Evolutionary conservation across 1,140 invertebrate genomes (phyloP).

Genomic region (Saccostrea glomerata): DNA sequence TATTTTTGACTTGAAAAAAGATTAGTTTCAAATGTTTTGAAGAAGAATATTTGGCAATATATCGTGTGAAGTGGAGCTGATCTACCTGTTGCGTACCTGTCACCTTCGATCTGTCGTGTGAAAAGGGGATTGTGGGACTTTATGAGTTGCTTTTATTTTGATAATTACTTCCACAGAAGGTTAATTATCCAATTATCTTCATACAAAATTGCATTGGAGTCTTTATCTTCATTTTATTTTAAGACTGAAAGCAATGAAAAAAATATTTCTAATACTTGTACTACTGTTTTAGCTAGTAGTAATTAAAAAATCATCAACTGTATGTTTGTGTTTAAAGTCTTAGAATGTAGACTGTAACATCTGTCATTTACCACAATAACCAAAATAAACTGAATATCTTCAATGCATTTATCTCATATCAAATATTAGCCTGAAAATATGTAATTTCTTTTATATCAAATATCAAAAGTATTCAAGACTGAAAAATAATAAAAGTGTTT

Average conservation of each 20-base stretch:
- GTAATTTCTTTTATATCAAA: too few relatives aligned
- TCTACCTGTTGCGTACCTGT: background rate
- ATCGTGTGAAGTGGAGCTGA: constrained; percentile 5
- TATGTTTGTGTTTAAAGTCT: background rate
- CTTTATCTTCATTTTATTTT: background rate
- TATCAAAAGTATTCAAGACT: too few relatives aligned
- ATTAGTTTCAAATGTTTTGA: background rate
- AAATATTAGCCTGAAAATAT: background rate
- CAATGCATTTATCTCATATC: background rate
- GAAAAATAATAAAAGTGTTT: too few relatives aligned
- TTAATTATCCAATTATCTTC: background rate
- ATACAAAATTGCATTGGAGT: background rate
- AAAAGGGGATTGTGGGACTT: background rate
- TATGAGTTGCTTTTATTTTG: background rate
- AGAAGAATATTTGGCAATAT: background rate
- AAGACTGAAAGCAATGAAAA: background rate
- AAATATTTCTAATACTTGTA: background rate
- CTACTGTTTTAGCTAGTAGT: background rate
- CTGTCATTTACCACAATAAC: background rate
- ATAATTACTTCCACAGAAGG: background rate
- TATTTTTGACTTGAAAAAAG: background rate
- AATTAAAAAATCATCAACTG: background rate
- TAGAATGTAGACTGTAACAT: background rate
- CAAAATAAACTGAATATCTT: background rate
- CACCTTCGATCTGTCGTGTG: background rate